Percentiles rank a stretch among this genome's conserved stretches.
phyloP scores from a whole-genome alignment of 2,888 invertebrate species.

The Petrolisthes manimaculis region DNA sequence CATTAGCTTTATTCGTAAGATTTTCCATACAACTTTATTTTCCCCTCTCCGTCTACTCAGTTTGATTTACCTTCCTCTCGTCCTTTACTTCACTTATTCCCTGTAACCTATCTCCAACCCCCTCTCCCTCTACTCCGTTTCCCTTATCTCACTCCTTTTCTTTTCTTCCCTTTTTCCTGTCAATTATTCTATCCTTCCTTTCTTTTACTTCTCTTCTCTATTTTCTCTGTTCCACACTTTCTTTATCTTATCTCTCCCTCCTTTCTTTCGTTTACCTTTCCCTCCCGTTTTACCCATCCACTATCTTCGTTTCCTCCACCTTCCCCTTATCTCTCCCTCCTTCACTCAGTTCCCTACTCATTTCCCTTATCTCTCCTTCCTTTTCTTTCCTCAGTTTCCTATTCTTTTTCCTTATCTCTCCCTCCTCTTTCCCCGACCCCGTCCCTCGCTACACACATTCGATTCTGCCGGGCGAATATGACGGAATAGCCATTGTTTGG shows the following conservation, averaged over 20 bases:
- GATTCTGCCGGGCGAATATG: slow-evolving; percentile 35
- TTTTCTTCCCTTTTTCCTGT: background rate
- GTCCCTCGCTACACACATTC: slow-evolving; percentile 19
- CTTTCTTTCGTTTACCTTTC: background rate
- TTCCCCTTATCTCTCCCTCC: background rate
- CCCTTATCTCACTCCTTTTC: background rate
- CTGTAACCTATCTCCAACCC: background rate
- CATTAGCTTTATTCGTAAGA: no score
- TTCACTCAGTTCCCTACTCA: background rate
- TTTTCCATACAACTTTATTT: no score
- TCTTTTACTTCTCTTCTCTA: background rate
- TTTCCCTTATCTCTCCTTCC: background rate
- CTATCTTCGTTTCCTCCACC: background rate
- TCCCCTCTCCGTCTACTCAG: background rate
- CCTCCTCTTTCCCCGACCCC: slow-evolving; percentile 3
- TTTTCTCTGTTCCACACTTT: background rate
- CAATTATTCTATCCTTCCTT: background rate
- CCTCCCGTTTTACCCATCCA: background rate
- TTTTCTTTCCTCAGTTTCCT: slow-evolving; percentile 3
- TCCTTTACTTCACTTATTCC: background rate
- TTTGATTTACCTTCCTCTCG: background rate
- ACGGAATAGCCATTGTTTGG: slow-evolving; percentile 43
- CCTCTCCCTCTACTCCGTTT: background rate
- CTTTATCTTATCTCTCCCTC: background rate
- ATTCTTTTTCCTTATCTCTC: slow-evolving; percentile 1